phyloP scores from a whole-genome alignment of 2,797 vertebrate genomes.

The Passerculus sandwichensis region DNA sequence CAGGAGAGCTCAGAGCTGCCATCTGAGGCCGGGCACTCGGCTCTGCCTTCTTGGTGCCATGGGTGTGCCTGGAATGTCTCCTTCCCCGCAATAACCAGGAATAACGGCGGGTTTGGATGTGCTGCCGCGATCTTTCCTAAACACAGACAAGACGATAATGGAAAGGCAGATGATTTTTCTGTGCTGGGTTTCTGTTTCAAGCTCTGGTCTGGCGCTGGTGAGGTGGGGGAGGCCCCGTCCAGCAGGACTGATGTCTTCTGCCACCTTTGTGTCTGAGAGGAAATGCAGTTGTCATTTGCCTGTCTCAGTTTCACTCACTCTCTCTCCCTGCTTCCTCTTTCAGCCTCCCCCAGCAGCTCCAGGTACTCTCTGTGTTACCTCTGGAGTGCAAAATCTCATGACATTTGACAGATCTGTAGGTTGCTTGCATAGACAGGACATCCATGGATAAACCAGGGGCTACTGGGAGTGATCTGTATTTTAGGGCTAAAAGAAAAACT shows the following conservation, averaged over 20 bases:
- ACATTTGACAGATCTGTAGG: neutral
- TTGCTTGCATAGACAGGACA: neutral
- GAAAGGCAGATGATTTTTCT: neutral
- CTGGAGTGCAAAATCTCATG: neutral
- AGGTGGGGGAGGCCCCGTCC: neutral
- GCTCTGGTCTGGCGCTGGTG: neutral
- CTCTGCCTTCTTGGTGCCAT: fast-evolving
- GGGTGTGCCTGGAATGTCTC: neutral
- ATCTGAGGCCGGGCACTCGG: neutral
- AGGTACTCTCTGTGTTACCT: neutral
- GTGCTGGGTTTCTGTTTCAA: neutral
- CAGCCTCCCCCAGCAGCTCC: neutral
- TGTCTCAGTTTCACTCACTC: neutral
- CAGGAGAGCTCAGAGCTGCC: neutral
- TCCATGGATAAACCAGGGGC: neutral
- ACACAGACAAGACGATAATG: neutral
- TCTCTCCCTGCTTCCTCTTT: neutral
- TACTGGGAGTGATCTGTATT: fast-evolving
- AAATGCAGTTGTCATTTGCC: neutral
- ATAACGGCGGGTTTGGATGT: fast-evolving
- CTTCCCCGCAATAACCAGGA: neutral
- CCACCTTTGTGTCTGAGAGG: neutral
- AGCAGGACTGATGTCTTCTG: neutral
- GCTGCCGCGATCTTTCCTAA: neutral
- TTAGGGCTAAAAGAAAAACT: neutral